These are phyloP conservation scores for Epizoanthus scotinus DNA, from an alignment of 92 coral and sea anemone genomes.

Conservation along the genomic window DNA sequence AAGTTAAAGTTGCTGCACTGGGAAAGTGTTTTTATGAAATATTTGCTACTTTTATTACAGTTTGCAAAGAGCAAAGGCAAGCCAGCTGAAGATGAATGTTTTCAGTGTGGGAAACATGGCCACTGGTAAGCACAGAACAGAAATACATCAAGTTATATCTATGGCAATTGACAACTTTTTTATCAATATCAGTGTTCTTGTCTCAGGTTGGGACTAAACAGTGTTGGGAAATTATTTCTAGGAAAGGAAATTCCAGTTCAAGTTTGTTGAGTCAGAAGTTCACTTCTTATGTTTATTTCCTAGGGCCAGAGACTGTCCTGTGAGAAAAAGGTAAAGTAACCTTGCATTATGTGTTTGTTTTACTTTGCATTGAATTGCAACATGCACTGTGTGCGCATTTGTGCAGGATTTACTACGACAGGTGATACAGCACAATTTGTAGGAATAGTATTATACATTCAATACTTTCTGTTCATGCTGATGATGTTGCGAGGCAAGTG, in stretches of 20 bases:
- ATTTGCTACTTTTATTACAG: slow-evolving; percentile 46
- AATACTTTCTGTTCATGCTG: no score
- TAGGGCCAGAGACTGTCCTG: slow-evolving; percentile 98
- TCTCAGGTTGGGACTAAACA: neutral
- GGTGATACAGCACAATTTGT: no score
- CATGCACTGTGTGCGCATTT: no score
- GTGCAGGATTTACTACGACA: no score
- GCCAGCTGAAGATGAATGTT: slow-evolving; percentile 96
- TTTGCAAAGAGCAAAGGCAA: slow-evolving; percentile 93
- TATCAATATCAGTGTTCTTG: neutral
- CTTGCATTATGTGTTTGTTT: neutral
- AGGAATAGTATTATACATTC: no score
- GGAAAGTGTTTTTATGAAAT: neutral
- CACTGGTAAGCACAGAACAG: slow-evolving; percentile 75
- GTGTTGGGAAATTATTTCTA: neutral
- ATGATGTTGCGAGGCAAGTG: no score
- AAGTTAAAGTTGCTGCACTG: no score
- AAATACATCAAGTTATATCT: neutral
- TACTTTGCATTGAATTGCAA: no score
- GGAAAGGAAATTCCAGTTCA: neutral
- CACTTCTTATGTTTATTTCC: neutral
- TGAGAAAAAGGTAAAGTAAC: slow-evolving; percentile 67
- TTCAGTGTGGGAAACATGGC: slow-evolving; percentile 88
- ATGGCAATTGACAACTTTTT: no score
- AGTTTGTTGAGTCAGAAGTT: neutral